Conservation (phyloP, 2,113 vertebrate genomes). For the Anguilla rostrata region DNA sequence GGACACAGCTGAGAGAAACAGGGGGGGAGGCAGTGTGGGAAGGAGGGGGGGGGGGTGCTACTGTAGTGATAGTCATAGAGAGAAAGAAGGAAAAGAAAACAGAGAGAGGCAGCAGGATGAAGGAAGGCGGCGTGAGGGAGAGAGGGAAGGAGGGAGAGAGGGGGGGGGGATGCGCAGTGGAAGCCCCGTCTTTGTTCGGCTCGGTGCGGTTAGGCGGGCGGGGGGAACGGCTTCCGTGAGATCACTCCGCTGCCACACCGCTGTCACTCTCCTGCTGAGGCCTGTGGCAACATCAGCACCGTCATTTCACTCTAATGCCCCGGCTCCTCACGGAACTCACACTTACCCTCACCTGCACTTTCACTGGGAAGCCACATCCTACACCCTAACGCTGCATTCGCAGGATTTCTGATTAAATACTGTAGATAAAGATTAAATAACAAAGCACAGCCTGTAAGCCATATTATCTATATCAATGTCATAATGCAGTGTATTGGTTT, state of each 20-base stretch:
- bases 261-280: slow-evolving; percentile 9
- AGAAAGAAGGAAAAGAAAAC: slow-evolving; percentile 15
- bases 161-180: background rate
- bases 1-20: slow-evolving; percentile 30
- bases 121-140: background rate
- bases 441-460: too few relatives aligned
- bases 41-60: background rate
- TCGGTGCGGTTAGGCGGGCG: background rate
- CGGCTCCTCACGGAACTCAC: background rate
- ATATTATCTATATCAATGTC: too few relatives aligned
- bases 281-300: slow-evolving; percentile 18
- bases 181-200: slow-evolving; percentile 20
- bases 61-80: slow-evolving; percentile 7
- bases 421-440: too few relatives aligned
- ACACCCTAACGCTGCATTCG: background rate
- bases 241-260: slow-evolving; percentile 13
- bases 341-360: background rate
- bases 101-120: slow-evolving; percentile 30
- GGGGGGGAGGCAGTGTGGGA: background rate
- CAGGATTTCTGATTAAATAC: too few relatives aligned
- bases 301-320: background rate
- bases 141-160: background rate
- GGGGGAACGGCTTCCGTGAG: background rate
- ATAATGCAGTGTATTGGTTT: too few relatives aligned
- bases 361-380: background rate